Conservation (phyloP, 2,888 invertebrate species). For the Idaea aversata region DNA sequence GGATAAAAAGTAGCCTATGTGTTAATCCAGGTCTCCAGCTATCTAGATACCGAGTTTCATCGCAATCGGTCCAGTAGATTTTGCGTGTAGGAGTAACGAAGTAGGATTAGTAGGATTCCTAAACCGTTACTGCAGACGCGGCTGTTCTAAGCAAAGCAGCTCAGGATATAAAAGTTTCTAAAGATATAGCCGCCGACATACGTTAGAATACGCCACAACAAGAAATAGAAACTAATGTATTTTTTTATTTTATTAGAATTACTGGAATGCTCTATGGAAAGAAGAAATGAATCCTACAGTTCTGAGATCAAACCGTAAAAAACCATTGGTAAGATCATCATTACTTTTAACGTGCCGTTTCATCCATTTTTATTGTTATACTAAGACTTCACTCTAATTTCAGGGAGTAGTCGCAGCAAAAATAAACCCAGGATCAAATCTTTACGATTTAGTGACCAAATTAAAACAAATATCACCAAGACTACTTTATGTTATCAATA, state of each 20-base stretch:
- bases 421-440: conserved; percentile 49
- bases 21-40: too few species aligned
- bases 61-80: too few species aligned
- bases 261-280: conserved; percentile 58
- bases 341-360: neutral
- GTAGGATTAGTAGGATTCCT: too few species aligned
- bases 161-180: neutral
- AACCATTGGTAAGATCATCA: conserved; percentile 25
- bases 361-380: too few species aligned
- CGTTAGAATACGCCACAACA: neutral
- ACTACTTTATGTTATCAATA: conserved; percentile 60
- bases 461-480: conserved; percentile 51
- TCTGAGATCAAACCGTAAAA: conserved; percentile 32
- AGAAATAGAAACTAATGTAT: neutral
- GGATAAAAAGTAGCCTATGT: too few species aligned
- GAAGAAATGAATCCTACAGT: conserved; percentile 47
- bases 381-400: conserved; percentile 19
- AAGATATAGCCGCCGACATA: neutral
- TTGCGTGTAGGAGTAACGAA: too few species aligned
- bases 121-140: too few species aligned
- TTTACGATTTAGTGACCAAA: conserved; percentile 46
- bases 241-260: conserved; percentile 41
- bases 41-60: too few species aligned
- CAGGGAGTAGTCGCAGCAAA: conserved; percentile 48
- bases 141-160: too few species aligned